Evolutionary conservation across 2,888 invertebrate genomes (phyloP).

Genomic region (Cheiracanthium punctorium): DNA sequence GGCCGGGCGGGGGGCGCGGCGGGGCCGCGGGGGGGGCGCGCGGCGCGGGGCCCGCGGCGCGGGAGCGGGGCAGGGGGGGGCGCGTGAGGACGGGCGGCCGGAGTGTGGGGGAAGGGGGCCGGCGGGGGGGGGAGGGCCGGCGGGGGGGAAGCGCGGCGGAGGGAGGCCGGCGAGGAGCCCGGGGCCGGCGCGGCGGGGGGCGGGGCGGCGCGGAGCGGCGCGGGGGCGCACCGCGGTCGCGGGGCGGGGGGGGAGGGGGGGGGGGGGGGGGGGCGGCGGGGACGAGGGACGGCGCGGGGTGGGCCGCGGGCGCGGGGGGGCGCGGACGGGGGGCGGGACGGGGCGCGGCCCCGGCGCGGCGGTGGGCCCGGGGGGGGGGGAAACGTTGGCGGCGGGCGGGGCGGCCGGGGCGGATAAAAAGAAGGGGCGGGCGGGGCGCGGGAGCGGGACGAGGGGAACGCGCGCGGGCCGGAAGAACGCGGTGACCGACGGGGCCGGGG

Average conservation of each 20-base stretch:
- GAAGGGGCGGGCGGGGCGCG: not conserved
- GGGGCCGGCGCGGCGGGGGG: not conserved
- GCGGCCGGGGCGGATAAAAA: not conserved
- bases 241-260: not conserved
- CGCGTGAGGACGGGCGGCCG: not conserved
- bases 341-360: not conserved
- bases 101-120: slow-evolving; percentile 5
- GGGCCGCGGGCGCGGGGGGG: not conserved
- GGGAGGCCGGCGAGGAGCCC: not conserved
- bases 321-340: not conserved
- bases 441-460: not conserved
- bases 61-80: not conserved
- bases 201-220: not conserved
- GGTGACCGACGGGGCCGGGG: not conserved
- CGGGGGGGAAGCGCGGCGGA: not conserved
- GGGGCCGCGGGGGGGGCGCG: not conserved
- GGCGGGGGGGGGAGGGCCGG: not conserved
- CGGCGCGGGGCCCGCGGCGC: not conserved
- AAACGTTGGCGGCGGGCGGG: not conserved
- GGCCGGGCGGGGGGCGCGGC: not conserved
- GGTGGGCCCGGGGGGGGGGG: not conserved
- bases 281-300: not conserved
- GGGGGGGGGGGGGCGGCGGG: not conserved
- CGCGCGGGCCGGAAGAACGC: not conserved
- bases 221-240: not conserved